These are phyloP conservation scores for Pseudomyrmex dendroicus DNA, from an alignment of 1,140 invertebrate genomes.

Conservation along the genomic window DNA sequence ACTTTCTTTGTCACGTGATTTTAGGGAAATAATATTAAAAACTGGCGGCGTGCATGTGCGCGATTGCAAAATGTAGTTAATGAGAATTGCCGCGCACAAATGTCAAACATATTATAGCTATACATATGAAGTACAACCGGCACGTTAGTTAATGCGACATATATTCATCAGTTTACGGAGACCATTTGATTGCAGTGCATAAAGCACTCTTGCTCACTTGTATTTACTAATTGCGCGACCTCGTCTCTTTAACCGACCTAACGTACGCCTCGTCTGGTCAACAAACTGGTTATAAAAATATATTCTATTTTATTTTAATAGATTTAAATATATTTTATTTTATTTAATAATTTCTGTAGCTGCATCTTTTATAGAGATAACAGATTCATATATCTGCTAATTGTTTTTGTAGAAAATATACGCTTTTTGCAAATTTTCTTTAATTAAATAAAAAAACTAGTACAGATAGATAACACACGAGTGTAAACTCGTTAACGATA, in stretches of 20 bases:
- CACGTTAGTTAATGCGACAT: constrained; percentile 41
- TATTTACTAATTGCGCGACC: constrained; percentile 53
- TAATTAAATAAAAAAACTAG: not conserved
- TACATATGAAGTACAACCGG: constrained; percentile 12
- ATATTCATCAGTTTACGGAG: constrained; percentile 43
- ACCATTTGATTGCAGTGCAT: constrained; percentile 38
- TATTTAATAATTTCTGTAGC: not conserved
- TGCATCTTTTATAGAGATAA: not conserved
- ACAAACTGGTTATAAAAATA: no score
- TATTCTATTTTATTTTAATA: no score
- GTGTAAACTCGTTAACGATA: constrained; percentile 48
- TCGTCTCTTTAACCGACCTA: constrained; percentile 10
- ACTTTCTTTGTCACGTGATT: no score
- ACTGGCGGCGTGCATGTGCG: not conserved
- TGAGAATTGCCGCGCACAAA: not conserved
- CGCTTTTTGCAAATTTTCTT: not conserved
- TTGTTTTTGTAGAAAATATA: not conserved
- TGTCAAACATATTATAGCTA: constrained; percentile 41
- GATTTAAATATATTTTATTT: constrained; percentile 2
- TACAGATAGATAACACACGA: constrained; percentile 18
- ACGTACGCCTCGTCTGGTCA: not conserved
- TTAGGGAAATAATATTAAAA: no score
- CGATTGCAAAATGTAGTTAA: constrained; percentile 51
- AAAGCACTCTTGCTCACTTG: constrained; percentile 35
- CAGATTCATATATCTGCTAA: no score